Percentiles rank a stretch among this genome's conserved stretches.
Conservation (phyloP, 92 coral and sea anemone species). For the Muricea muricata region DNA sequence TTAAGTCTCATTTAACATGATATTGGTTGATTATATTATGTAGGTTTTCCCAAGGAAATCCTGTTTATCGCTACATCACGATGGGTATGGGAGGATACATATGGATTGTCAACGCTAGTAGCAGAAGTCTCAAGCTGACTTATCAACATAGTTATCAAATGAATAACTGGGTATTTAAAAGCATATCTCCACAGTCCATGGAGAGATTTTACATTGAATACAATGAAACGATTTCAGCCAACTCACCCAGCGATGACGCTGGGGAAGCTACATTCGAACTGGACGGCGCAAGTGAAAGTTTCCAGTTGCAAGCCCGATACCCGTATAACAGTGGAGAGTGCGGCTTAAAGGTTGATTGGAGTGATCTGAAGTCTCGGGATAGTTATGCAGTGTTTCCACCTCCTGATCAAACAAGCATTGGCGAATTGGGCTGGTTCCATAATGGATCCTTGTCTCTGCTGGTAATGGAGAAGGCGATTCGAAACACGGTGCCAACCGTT, state of each 20-base stretch:
- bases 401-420: neutral
- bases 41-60: neutral
- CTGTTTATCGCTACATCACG: neutral
- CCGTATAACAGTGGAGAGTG: neutral
- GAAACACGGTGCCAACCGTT: neutral
- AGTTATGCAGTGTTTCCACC: neutral
- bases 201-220: neutral
- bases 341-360: neutral
- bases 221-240: neutral
- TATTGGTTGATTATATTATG: neutral
- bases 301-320: neutral
- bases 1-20: neutral
- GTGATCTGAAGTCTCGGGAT: neutral
- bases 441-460: neutral
- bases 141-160: neutral
- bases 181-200: neutral
- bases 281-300: neutral
- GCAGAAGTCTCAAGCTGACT: neutral
- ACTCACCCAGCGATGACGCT: neutral
- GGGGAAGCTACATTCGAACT: neutral
- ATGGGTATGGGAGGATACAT: constrained; percentile 1
- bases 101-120: neutral
- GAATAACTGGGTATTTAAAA: neutral
- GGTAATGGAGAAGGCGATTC: neutral
- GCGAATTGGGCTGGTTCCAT: neutral